Conservation (phyloP, 2,113 vertebrate genomes). For the Trachemys scripta region DNA sequence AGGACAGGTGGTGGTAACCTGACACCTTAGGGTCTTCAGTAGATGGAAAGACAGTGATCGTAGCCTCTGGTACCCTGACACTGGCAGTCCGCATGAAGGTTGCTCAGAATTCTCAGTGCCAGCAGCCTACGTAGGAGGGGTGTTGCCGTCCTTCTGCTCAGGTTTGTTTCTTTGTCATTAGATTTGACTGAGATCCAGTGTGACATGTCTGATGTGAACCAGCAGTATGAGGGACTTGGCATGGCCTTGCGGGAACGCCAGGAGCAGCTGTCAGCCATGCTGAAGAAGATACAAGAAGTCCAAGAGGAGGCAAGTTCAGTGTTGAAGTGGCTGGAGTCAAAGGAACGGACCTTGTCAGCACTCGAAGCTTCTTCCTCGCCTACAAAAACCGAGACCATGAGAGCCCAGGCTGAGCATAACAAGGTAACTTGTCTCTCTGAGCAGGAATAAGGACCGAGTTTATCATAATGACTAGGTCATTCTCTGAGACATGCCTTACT, state of each 20-base stretch:
- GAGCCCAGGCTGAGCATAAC: constrained; percentile 92
- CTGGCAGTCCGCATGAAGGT: fast-evolving
- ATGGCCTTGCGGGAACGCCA: constrained; percentile 81
- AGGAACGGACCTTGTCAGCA: constrained; percentile 84
- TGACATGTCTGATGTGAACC: constrained; percentile 88
- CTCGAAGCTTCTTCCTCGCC: constrained; percentile 84
- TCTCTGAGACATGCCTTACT: fast-evolving
- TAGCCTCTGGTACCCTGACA: background rate
- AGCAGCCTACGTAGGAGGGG: fast-evolving
- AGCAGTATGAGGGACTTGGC: constrained; percentile 87
- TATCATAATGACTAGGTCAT: fast-evolving
- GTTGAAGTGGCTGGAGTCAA: constrained; percentile 87
- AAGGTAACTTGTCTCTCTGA: constrained; percentile 81
- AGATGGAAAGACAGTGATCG: fast-evolving
- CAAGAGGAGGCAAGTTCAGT: constrained; percentile 82
- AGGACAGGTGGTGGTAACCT: fast-evolving
- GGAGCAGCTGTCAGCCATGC: constrained; percentile 80
- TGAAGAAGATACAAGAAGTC: constrained; percentile 85
- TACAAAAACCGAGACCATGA: constrained; percentile 88
- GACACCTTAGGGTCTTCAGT: fast-evolving
- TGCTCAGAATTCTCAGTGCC: background rate
- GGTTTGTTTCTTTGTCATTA: constrained; percentile 64
- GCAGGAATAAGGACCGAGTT: fast-evolving
- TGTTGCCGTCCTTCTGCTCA: fast-evolving
- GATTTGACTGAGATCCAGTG: constrained; percentile 97